Conservation (phyloP, 2,113 vertebrate species). For the Odocoileus hemionus region DNA sequence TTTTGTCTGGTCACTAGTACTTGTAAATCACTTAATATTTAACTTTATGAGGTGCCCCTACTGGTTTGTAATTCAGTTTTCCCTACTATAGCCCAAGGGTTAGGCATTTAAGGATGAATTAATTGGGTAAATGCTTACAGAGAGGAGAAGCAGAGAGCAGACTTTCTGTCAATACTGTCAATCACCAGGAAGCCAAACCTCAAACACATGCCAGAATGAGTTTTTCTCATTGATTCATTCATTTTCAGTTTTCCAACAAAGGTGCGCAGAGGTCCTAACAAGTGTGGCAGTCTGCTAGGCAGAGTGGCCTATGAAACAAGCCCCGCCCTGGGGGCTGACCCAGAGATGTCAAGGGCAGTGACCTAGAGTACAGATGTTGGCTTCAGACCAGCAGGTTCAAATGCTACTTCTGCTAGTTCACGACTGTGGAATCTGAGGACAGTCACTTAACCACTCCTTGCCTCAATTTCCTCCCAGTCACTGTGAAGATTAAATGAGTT, state of each 20-base stretch:
- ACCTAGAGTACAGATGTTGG: not conserved
- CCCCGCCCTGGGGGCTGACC: no score
- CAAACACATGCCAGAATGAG: not conserved
- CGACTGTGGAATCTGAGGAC: not conserved
- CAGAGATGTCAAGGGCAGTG: not conserved
- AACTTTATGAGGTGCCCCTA: not conserved
- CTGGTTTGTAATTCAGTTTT: not conserved
- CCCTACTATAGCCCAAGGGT: not conserved
- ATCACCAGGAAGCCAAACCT: not conserved
- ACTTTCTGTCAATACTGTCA: not conserved
- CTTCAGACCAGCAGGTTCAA: not conserved
- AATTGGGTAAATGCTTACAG: not conserved
- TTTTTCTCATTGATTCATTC: not conserved
- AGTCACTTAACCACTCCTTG: not conserved
- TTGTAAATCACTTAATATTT: not conserved
- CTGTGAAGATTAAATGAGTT: not conserved
- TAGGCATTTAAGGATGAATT: not conserved
- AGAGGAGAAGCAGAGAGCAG: not conserved
- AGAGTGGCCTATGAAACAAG: not conserved
- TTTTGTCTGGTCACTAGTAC: not conserved
- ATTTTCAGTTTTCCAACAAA: not conserved
- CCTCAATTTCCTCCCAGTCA: not conserved
- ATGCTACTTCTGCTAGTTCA: not conserved
- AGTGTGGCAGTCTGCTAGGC: accelerated
- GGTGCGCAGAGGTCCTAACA: not conserved